A percentile compares a stretch with the other conserved stretches of the same genome.
Evolutionary conservation across 2,797 vertebrate species (phyloP).

Genomic region (Sebastes diploproa): DNA sequence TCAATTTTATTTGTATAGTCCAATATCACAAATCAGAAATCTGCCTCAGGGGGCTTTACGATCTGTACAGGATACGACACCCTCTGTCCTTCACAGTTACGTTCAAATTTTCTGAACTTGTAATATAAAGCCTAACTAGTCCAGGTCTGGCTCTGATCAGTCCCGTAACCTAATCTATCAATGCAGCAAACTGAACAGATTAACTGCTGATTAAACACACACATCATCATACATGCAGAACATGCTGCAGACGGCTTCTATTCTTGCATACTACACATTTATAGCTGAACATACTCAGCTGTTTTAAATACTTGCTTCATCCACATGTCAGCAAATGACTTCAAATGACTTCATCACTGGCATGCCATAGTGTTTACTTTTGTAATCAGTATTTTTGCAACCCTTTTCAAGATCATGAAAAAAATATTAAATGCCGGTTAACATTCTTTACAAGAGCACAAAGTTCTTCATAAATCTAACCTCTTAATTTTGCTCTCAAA

Average conservation of each 20-base stretch:
- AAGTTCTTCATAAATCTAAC: too few relatives aligned
- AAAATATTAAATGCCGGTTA: not conserved
- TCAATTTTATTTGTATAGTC: too few relatives aligned
- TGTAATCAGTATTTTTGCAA: conserved; percentile 4
- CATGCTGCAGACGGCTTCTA: not conserved
- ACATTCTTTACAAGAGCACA: too few relatives aligned
- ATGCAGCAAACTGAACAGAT: not conserved
- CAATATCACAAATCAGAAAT: too few relatives aligned
- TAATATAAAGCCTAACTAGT: not conserved
- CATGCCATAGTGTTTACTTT: conserved; percentile 16
- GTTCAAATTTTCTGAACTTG: not conserved
- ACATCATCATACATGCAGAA: not conserved
- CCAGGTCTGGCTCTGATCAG: not conserved
- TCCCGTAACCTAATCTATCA: not conserved
- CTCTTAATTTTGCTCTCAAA: too few relatives aligned
- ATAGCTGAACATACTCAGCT: not conserved
- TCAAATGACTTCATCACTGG: not conserved
- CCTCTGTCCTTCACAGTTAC: too few relatives aligned
- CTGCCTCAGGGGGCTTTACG: too few relatives aligned
- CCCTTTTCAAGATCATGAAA: not conserved
- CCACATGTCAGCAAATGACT: not conserved
- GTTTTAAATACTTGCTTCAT: not conserved
- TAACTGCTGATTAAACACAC: not conserved
- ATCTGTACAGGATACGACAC: too few relatives aligned
- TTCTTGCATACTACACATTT: not conserved